These are phyloP conservation scores for Paraescarpia echinospica DNA, from an alignment of 1,140 invertebrate species.

Conservation along the genomic window DNA sequence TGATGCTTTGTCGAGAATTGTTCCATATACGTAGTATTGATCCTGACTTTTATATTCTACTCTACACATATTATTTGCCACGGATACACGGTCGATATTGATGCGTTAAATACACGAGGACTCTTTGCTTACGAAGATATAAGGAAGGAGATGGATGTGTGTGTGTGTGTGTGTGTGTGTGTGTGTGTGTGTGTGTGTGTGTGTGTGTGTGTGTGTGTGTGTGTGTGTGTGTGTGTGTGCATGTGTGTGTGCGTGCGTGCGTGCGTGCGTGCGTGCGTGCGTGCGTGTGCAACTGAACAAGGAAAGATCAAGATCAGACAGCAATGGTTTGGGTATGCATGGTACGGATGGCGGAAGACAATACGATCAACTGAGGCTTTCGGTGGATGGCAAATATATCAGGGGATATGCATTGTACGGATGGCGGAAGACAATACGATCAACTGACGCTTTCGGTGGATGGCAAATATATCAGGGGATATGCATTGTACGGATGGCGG, in stretches of 20 bases:
- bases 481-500: too few relatives aligned
- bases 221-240: not conserved
- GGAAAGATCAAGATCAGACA: too few relatives aligned
- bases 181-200: not conserved
- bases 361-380: too few relatives aligned
- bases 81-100: not conserved
- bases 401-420: too few relatives aligned
- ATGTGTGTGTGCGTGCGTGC: not conserved
- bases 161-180: not conserved
- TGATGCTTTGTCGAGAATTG: not conserved
- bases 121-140: too few relatives aligned
- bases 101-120: not conserved
- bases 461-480: too few relatives aligned
- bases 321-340: too few relatives aligned
- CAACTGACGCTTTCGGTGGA: too few relatives aligned
- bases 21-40: not conserved
- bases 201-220: not conserved
- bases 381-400: too few relatives aligned
- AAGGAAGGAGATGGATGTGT: too few relatives aligned
- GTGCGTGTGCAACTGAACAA: not conserved
- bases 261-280: not conserved
- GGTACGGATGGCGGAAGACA: too few relatives aligned
- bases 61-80: not conserved
- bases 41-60: not conserved
- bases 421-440: too few relatives aligned